Base-by-base conservation (phyloP, 2,113 vertebrate genomes). In the Nibea albiflora region DNA sequence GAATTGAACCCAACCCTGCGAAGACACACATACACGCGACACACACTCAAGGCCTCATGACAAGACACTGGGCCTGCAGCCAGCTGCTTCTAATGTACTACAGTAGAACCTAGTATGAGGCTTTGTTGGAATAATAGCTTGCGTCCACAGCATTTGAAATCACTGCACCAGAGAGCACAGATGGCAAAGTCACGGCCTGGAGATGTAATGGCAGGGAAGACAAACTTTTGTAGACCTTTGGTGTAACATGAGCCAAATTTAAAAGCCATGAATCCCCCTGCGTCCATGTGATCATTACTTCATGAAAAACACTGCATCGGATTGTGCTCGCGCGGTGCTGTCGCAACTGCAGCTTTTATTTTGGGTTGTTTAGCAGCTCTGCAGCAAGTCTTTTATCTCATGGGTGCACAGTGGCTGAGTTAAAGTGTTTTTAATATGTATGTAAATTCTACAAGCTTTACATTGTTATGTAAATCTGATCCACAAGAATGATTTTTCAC, bases 1-100 rank as follows among this genome's bases (percentile, higher is more conserved):
- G 89, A 91, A 89, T 77, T 35, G 76, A 85, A 90, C 72, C 65
- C 77, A 88, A 73, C 54, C 73, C 81, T 69, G 69, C 81, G 82
- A 80, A 86, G 60, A 73, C 81, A 80, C 71, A 28, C 73, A 63
- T 16, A 78, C 71, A 65, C 50, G 52, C 17, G 11, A 49, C 70
- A 74, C 78, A 86, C 72, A 42, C 61, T 80, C 17, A 81, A 86
- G 72, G 84, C 76, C 80, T 88, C 73, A 35, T 78, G 81, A 85
- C 72, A 77, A 89, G 77, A 85, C 56, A 35, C 42, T 75, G 16
- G 65, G 71, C 78, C 86, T 76, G 64, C 56, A 72, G 76, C 88
- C 82, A 88, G 75, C 79, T 60, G 64, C 75, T 67, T 75, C 79
- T 77, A 78, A 83, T 89, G 83, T 80, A 85, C 83, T 77, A 88